These are phyloP conservation scores for Platichthys flesus DNA, from an alignment of 2,113 vertebrate genomes.

Conservation along the genomic window DNA sequence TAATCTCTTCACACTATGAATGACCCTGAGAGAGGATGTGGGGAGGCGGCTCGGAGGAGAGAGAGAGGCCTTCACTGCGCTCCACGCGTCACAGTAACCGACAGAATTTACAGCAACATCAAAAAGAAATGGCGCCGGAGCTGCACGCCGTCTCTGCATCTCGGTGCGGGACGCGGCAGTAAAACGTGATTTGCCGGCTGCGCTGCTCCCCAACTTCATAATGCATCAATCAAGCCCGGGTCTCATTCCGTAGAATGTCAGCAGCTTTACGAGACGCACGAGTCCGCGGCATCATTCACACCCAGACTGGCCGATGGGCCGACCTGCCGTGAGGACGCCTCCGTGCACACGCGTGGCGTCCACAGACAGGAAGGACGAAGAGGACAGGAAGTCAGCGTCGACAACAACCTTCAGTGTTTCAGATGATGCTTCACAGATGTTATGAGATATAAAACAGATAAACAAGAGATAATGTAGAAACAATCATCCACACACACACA, in stretches of 20 bases:
- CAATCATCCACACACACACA: no score
- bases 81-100: conserved; percentile 34
- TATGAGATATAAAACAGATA: no score
- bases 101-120: conserved; percentile 54
- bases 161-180: conserved; percentile 37
- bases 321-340: neutral
- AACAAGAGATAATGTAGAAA: no score
- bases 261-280: conserved; percentile 37
- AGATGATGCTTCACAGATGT: neutral
- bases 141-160: conserved; percentile 20
- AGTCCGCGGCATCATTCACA: conserved; percentile 2
- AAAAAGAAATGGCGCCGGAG: conserved; percentile 53
- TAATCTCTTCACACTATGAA: neutral
- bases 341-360: neutral
- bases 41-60: neutral
- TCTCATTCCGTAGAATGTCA: conserved; percentile 62
- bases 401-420: no score
- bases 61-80: conserved; percentile 4
- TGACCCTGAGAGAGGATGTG: neutral
- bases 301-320: no score
- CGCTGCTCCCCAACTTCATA: conserved; percentile 18
- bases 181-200: conserved; percentile 66
- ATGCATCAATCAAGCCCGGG: conserved; percentile 53
- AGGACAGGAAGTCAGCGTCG: neutral
- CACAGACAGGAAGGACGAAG: neutral